A percentile compares a stretch with the other conserved stretches of the same genome.
These are phyloP conservation scores for Cephalopholis sonnerati DNA, from an alignment of 2,113 vertebrate species.

Conservation along the genomic window DNA sequence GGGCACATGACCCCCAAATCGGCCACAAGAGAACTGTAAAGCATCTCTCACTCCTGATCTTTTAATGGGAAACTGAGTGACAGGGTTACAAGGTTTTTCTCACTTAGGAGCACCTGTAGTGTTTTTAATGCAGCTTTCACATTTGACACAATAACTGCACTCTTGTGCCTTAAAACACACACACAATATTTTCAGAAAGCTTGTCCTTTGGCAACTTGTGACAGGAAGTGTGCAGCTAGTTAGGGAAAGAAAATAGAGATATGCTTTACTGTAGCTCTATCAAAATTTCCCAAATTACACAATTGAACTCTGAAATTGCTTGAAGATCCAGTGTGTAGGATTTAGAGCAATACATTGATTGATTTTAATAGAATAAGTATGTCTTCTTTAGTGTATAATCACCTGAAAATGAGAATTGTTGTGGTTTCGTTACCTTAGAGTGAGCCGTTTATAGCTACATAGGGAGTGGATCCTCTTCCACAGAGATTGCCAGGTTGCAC, in stretches of 20 bases:
- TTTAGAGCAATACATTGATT: too few relatives aligned
- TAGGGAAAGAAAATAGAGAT: background rate
- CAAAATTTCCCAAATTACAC: background rate
- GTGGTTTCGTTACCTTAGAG: too few relatives aligned
- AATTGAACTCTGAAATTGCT: background rate
- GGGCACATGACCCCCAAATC: background rate
- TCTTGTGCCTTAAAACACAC: background rate
- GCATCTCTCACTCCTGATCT: too few relatives aligned
- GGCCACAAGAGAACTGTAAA: background rate
- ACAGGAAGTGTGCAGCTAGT: background rate
- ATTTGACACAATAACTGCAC: background rate
- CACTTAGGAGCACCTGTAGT: background rate
- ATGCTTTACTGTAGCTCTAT: background rate
- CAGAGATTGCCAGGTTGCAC: too few relatives aligned
- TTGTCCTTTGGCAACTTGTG: background rate
- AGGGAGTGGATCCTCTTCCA: too few relatives aligned
- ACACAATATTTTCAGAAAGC: background rate
- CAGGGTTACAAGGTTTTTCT: background rate
- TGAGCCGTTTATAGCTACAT: too few relatives aligned
- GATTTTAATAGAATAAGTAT: too few relatives aligned
- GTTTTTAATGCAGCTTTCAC: background rate
- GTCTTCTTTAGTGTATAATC: too few relatives aligned
- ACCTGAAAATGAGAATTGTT: too few relatives aligned
- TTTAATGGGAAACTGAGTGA: too few relatives aligned
- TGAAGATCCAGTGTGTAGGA: too few relatives aligned